A percentile compares a stretch with the other conserved stretches of the same genome.
These are phyloP conservation scores for Zhengitettix transpicula DNA, from an alignment of 2,888 invertebrate genomes.

Conservation along the genomic window DNA sequence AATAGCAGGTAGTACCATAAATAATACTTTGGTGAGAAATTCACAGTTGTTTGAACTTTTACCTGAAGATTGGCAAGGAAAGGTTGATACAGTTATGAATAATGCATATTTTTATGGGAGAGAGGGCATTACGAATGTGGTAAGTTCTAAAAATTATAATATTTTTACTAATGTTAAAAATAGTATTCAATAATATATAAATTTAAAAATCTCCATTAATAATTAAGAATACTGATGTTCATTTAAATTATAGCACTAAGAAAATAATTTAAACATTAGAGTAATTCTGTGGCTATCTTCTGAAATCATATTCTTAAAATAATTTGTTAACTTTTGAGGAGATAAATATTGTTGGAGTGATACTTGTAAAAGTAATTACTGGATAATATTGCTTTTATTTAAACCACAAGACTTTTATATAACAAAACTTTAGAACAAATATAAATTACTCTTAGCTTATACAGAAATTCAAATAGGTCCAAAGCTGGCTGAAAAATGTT, in stretches of 20 bases:
- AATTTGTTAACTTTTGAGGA: no score
- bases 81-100: constrained; percentile 77
- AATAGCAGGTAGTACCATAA: constrained; percentile 72
- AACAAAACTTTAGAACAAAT: constrained; percentile 15
- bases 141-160: no score
- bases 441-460: constrained; percentile 13
- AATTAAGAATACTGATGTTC: no score
- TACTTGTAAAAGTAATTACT: no score
- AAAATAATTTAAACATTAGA: no score
- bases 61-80: constrained; percentile 69
- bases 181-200: no score
- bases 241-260: no score
- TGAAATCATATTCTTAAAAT: no score
- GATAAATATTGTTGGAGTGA: no score
- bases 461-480: constrained; percentile 34
- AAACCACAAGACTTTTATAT: not conserved
- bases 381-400: no score
- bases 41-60: constrained; percentile 57
- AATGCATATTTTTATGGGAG: constrained; percentile 88
- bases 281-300: no score
- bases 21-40: constrained; percentile 76
- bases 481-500: constrained; percentile 60
- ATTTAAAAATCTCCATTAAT: no score
- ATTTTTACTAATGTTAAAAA: not conserved
- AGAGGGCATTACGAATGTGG: constrained; percentile 75